These are phyloP conservation scores for Formicarius rufipectus DNA, from an alignment of 2,113 vertebrate species.

Conservation along the genomic window DNA sequence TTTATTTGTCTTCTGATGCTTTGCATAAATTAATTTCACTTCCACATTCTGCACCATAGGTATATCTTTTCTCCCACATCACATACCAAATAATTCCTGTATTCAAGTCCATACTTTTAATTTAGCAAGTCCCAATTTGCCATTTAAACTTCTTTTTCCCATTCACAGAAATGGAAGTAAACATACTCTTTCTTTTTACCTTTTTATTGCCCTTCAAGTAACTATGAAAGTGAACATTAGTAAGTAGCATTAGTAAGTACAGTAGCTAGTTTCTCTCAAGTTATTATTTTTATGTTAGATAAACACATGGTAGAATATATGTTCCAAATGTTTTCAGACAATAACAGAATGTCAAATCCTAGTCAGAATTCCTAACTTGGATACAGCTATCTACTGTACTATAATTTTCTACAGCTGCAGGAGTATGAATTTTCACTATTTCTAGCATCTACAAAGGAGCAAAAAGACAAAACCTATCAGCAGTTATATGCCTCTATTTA, in stretches of 20 bases:
- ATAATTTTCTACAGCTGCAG: neutral
- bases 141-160: neutral
- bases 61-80: neutral
- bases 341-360: neutral
- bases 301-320: neutral
- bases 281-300: neutral
- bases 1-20: neutral
- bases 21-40: neutral
- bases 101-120: neutral
- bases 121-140: neutral
- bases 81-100: neutral
- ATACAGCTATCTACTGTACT: neutral
- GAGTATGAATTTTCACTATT: neutral
- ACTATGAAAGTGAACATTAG: neutral
- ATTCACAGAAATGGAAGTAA: neutral
- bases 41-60: neutral
- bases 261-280: neutral
- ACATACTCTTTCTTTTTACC: neutral
- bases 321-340: neutral
- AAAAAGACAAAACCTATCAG: neutral
- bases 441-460: neutral
- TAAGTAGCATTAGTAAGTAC: neutral
- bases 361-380: neutral
- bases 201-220: neutral
- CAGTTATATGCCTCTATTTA: neutral